Evolutionary conservation across 1,140 invertebrate genomes (phyloP), one percentile per base, ranked within the genome.

Genomic region (Rhizoglyphus robini): DNA sequence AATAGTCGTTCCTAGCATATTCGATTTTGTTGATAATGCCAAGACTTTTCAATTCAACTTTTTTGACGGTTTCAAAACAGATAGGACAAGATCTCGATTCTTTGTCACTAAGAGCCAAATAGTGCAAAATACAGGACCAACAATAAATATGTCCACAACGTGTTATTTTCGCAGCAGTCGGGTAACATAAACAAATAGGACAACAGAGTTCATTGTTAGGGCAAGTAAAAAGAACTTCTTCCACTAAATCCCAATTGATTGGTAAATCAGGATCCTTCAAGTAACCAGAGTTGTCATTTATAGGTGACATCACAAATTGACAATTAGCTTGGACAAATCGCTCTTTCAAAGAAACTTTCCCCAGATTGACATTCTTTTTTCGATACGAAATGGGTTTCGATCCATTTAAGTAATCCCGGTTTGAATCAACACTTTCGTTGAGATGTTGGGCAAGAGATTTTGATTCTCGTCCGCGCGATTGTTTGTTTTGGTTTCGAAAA

Each of bases 121-220:
- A 96, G 75, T 96, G 93, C 25, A 97, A 80, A 70, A 96, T 84
- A 74, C 94, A 98, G 0, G 90, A 81, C 89, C 90, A 97, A 75
- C 94, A 98, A 74, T 89, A 96, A 65, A 93, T 85, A 75, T 97
- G 94, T 27, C 93, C 93, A 78, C 94, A 98, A 34, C 84, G 82
- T 0, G 91, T 94, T 72, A 96, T 90, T 78, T 94, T 90, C 2
- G 85, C 90, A 69, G 88, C 87, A 62, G 84, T 77, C 29, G 90
- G 90, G 51, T 81, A 76, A 73, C 85, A 84, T 48, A 96, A 78
- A 78, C 93, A 96, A 72, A 96, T 96, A 0, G 92, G 92, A 76
- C 92, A 96, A 51, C n/a, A 5, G 8, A 67, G 4, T 18, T 30
- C 32, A 27, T 34, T 23, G 4, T 11, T 47, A 5, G 30, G 8